phyloP scores from a whole-genome alignment of 1,140 invertebrate species.

The Heliconius eleuchia region DNA sequence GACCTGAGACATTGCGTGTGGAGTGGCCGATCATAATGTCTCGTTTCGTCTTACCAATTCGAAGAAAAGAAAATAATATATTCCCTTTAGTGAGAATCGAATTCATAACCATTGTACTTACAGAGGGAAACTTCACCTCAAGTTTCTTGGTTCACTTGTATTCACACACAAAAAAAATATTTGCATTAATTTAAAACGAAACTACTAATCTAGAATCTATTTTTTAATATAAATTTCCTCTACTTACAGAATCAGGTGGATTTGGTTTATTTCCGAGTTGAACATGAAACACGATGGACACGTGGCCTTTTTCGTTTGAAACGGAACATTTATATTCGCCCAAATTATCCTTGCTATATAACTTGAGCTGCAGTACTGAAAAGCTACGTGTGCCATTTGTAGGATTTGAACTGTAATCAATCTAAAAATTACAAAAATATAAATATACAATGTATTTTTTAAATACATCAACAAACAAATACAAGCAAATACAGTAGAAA shows the following conservation, averaged over 20 bases:
- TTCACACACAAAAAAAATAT: too few relatives aligned
- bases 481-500: too few relatives aligned
- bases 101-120: neutral
- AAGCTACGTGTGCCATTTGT: conserved; percentile 24
- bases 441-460: too few relatives aligned
- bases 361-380: conserved; percentile 57
- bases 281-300: conserved; percentile 63
- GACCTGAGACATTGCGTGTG: neutral
- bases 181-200: too few relatives aligned
- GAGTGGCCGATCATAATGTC: neutral
- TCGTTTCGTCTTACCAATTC: neutral
- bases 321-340: conserved; percentile 67
- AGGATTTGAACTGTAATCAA: neutral
- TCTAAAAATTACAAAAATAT: conserved; percentile 1
- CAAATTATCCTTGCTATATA: conserved; percentile 50
- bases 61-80: neutral
- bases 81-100: neutral
- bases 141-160: too few relatives aligned
- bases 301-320: conserved; percentile 56
- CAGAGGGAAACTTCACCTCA: too few relatives aligned
- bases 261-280: conserved; percentile 59
- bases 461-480: too few relatives aligned
- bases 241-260: conserved; percentile 62
- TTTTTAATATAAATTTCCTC: too few relatives aligned
- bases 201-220: too few relatives aligned